These are phyloP conservation scores for Enteromius fasciolatus DNA, from an alignment of 2,797 vertebrate species.

Conservation along the genomic window DNA sequence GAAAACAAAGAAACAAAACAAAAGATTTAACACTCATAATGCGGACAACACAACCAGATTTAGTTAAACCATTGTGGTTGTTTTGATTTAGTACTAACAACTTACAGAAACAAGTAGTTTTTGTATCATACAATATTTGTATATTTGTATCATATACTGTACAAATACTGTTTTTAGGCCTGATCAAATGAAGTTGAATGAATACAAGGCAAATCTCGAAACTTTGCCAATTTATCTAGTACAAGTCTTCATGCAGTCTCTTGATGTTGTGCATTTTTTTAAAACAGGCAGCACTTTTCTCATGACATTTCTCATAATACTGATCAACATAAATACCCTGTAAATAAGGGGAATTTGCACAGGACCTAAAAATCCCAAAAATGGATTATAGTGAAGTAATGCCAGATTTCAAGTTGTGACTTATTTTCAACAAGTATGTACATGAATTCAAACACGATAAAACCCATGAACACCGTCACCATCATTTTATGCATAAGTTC, in stretches of 20 bases:
- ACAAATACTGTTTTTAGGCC: not conserved
- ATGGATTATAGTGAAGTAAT: not conserved
- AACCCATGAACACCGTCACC: not conserved
- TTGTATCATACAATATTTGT: not conserved
- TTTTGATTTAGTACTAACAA: not conserved
- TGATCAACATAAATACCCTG: not conserved
- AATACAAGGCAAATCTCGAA: not conserved
- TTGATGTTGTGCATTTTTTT: not conserved
- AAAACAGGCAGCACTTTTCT: not conserved
- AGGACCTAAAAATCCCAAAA: not conserved
- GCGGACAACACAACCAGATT: conserved; percentile 48
- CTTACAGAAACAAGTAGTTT: not conserved
- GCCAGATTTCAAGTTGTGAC: not conserved
- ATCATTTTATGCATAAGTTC: not conserved
- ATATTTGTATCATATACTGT: too few relatives aligned
- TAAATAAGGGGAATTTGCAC: not conserved
- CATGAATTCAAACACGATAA: not conserved
- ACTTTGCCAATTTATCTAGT: not conserved
- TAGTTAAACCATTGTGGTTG: conserved; percentile 63
- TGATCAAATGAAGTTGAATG: not conserved
- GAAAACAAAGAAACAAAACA: conserved; percentile 39
- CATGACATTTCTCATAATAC: not conserved
- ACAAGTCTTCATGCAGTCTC: not conserved
- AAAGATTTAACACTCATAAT: conserved; percentile 42
- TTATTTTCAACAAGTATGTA: not conserved